Conservation (phyloP, 1,140 invertebrate genomes). For the Copidosoma floridanum region DNA sequence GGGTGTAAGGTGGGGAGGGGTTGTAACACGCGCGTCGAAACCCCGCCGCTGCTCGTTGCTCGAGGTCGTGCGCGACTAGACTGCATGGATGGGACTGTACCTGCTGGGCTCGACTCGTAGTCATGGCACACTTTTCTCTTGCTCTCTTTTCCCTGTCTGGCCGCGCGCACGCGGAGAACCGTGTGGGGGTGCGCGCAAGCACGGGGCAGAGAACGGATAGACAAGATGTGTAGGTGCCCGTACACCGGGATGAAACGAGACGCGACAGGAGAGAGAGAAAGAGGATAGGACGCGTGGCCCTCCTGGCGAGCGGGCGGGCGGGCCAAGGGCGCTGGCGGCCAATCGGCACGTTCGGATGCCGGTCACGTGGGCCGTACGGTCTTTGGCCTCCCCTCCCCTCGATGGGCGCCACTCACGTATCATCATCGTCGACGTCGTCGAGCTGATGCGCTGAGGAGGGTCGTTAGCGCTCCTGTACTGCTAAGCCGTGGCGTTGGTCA, state of each 20-base stretch:
- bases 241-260: neutral
- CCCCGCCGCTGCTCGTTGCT: constrained; percentile 25
- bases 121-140: constrained; percentile 30
- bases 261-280: neutral
- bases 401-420: constrained; percentile 3
- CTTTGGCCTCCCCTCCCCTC: neutral
- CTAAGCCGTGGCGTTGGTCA: too few species aligned
- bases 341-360: constrained; percentile 7
- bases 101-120: constrained; percentile 28
- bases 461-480: too few species aligned
- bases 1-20: too few species aligned
- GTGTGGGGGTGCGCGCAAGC: constrained; percentile 13
- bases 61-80: constrained; percentile 33
- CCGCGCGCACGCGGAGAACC: constrained; percentile 7
- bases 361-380: constrained; percentile 24
- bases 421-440: neutral
- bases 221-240: neutral
- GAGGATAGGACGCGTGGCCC: neutral
- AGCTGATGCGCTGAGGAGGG: neutral
- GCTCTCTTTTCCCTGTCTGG: too few species aligned
- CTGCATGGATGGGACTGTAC: constrained; percentile 38
- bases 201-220: neutral
- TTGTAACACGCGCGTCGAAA: neutral
- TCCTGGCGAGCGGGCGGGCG: constrained; percentile 14
- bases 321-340: constrained; percentile 15